Conservation (phyloP, 1,140 invertebrate species). For the Antheraea pernyi region DNA sequence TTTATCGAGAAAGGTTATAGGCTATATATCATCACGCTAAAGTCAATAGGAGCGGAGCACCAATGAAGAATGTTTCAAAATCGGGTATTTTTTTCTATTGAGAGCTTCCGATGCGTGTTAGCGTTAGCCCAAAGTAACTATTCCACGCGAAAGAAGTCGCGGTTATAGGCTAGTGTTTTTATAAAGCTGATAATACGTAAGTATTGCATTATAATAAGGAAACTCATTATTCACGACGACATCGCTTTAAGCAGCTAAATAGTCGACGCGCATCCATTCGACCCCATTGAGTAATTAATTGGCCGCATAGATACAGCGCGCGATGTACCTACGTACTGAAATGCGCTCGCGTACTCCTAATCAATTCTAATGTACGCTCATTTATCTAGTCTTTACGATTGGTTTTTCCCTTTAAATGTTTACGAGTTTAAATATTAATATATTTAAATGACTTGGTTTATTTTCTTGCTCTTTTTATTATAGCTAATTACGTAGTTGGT, state of each 20-base stretch:
- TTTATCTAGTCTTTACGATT: conserved; percentile 12
- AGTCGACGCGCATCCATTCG: neutral
- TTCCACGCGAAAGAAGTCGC: too few relatives aligned
- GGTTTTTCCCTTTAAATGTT: neutral
- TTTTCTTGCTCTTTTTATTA: conserved; percentile 3
- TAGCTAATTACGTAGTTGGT: neutral
- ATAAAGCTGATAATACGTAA: too few relatives aligned
- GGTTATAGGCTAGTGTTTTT: too few relatives aligned
- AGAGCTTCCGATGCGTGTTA: too few relatives aligned
- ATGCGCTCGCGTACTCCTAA: neutral
- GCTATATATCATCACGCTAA: too few relatives aligned
- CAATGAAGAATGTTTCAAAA: too few relatives aligned
- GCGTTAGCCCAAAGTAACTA: too few relatives aligned
- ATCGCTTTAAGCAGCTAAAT: neutral
- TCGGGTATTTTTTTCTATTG: too few relatives aligned
- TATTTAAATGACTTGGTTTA: neutral
- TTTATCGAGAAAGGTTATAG: too few relatives aligned
- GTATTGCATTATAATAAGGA: too few relatives aligned
- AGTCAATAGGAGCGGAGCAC: too few relatives aligned
- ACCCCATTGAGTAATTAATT: conserved; percentile 12
- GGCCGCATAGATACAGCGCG: neutral
- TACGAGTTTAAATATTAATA: neutral
- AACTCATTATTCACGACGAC: too few relatives aligned
- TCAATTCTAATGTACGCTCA: conserved; percentile 13
- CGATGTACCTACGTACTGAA: neutral